Evolutionary conservation across 2,888 invertebrate genomes (phyloP).

Genomic region (Fragum fragum): DNA sequence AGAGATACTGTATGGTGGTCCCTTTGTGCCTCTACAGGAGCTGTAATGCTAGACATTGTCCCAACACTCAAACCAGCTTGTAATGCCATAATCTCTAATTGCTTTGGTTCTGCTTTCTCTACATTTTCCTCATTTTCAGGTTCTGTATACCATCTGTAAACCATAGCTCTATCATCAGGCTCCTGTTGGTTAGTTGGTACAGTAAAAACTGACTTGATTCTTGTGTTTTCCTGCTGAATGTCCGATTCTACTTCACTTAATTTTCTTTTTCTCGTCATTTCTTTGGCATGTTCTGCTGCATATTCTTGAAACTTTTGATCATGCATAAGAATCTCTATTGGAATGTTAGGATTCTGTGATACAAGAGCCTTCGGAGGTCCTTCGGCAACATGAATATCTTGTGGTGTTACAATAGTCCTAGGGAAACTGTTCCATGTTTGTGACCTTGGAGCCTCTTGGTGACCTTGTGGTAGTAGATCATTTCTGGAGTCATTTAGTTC

Average conservation of each 20-base stretch:
- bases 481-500: no score
- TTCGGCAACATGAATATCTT: neutral
- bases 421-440: no score
- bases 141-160: conserved; percentile 12
- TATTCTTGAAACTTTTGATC: neutral
- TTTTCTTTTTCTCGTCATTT: conserved; percentile 4
- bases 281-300: neutral
- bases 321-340: neutral
- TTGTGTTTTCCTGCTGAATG: neutral
- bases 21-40: no score
- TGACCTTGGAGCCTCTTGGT: no score
- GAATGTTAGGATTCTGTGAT: neutral
- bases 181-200: neutral
- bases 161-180: neutral
- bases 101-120: no score
- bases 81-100: no score
- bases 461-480: no score
- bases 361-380: neutral
- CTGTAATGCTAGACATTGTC: no score
- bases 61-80: no score
- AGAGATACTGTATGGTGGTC: no score
- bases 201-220: neutral
- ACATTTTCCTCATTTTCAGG: neutral
- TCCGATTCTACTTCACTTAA: neutral
- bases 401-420: no score